Percentiles rank a stretch among this genome's conserved stretches.
Evolutionary conservation across 2,888 invertebrate genomes (phyloP).

Genomic region (Xestia ashworthii): DNA sequence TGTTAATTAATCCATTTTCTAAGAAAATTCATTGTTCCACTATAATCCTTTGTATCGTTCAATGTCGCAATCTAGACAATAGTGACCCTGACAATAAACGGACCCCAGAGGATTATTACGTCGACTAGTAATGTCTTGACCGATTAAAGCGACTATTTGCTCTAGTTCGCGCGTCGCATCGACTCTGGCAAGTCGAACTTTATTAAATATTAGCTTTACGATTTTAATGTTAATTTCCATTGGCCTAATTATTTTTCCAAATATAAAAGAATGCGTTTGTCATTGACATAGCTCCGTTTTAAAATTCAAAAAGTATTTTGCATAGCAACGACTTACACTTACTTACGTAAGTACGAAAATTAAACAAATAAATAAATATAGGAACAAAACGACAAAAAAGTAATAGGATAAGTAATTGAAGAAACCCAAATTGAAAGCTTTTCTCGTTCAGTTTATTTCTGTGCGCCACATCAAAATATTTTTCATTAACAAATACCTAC

Average conservation of each 20-base stretch:
- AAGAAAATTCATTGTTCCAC: not conserved
- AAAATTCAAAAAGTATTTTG: not conserved
- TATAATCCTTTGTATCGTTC: not conserved
- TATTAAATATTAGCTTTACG: too few relatives aligned
- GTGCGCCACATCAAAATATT: not conserved
- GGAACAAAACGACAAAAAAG: not conserved
- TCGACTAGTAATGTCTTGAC: not conserved
- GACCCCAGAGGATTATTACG: not conserved
- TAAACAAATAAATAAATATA: not conserved
- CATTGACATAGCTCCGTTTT: not conserved
- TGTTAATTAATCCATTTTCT: not conserved
- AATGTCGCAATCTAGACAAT: not conserved
- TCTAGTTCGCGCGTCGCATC: not conserved
- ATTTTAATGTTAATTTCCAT: too few relatives aligned
- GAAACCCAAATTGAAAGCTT: conserved; percentile 5
- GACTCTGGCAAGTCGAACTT: too few relatives aligned
- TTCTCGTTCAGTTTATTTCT: conserved; percentile 2
- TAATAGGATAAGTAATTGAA: conserved; percentile 20
- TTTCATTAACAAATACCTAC: conserved; percentile 2
- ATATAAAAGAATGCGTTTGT: not conserved
- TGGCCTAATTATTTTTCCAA: not conserved
- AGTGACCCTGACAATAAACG: not conserved
- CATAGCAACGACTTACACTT: not conserved
- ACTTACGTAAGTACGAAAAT: not conserved
- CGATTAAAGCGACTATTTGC: not conserved